Evolutionary conservation across 2,797 vertebrate species (phyloP).

Genomic region (Syngnathus acus): DNA sequence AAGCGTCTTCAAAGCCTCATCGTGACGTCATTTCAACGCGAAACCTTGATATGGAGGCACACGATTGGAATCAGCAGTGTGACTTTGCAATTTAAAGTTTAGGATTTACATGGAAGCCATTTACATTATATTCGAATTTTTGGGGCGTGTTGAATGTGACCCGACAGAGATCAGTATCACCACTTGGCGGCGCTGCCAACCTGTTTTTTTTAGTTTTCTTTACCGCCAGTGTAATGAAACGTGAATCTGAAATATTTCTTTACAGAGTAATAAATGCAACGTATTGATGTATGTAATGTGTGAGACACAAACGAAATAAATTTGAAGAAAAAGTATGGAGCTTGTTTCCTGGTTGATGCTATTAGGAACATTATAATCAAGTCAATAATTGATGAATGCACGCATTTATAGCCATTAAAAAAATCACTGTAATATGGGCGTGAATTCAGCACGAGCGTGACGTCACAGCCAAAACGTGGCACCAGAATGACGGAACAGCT

Average conservation of each 20-base stretch:
- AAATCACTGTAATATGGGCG: neutral
- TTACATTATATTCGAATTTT: too few relatives aligned
- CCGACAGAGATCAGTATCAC: conserved; percentile 3
- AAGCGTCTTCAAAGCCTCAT: neutral
- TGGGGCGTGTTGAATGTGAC: too few relatives aligned
- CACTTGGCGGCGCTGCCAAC: neutral
- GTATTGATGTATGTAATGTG: neutral
- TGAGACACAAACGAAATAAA: neutral
- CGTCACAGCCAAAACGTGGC: neutral
- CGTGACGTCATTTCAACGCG: neutral
- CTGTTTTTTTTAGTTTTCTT: neutral
- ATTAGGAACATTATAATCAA: neutral
- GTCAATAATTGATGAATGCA: conserved; percentile 3
- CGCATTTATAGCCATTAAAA: neutral
- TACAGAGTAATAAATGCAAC: too few relatives aligned
- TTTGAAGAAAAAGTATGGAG: neutral
- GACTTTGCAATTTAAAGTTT: too few relatives aligned
- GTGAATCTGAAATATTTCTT: neutral
- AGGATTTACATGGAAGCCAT: too few relatives aligned
- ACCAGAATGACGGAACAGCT: neutral
- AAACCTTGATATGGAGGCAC: neutral
- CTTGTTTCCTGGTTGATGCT: neutral
- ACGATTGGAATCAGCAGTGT: neutral
- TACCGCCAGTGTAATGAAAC: neutral
- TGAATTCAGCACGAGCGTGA: neutral